phyloP scores from a whole-genome alignment of 2,888 invertebrate genomes.

The Nephrotoma flavescens region DNA sequence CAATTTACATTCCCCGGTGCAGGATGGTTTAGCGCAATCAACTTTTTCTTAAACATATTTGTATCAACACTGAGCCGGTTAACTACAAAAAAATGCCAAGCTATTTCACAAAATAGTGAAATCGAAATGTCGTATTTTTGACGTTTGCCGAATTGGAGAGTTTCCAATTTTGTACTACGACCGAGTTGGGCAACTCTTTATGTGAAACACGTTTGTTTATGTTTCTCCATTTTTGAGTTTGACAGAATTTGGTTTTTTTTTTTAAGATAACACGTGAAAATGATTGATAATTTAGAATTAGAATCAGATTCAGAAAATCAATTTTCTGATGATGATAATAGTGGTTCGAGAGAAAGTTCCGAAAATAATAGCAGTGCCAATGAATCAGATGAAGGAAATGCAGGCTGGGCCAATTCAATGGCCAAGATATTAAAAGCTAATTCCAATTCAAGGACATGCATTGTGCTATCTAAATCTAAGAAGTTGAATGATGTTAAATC shows the following conservation, averaged over 20 bases:
- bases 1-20: conserved; percentile 53
- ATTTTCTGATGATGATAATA: conserved; percentile 8
- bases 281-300: background rate
- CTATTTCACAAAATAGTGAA: background rate
- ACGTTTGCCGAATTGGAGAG: background rate
- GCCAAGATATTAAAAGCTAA: conserved; percentile 62
- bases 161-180: background rate
- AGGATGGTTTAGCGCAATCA: conserved; percentile 64
- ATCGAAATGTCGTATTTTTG: background rate
- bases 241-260: background rate
- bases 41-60: conserved; percentile 60
- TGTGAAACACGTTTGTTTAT: background rate
- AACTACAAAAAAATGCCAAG: background rate
- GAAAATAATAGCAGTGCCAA: background rate
- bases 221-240: background rate
- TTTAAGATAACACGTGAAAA: background rate
- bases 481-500: conserved; percentile 41
- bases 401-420: conserved; percentile 72
- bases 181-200: background rate
- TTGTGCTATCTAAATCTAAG: conserved; percentile 68
- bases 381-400: conserved; percentile 33
- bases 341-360: background rate
- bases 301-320: conserved; percentile 4
- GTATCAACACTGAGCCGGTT: background rate
- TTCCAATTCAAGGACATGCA: conserved; percentile 56